These are phyloP conservation scores for Agrotis segetum DNA, from an alignment of 2,888 invertebrate species.

Conservation along the genomic window DNA sequence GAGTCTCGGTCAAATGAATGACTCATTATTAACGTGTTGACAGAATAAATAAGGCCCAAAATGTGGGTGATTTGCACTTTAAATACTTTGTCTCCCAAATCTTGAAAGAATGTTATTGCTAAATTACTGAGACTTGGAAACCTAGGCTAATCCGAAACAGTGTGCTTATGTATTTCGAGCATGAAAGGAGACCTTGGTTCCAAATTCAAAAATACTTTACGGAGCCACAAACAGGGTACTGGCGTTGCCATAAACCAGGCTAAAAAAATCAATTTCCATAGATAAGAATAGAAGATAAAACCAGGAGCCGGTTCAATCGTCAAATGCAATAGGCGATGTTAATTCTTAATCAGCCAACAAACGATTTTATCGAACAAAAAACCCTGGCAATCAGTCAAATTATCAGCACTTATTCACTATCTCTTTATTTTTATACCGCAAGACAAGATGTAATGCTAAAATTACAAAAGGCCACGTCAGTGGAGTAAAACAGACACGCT, in stretches of 20 bases:
- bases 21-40: neutral
- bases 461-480: constrained; percentile 52
- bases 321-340: neutral
- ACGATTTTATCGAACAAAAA: constrained; percentile 11
- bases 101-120: neutral
- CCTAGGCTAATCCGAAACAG: neutral
- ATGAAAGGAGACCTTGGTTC: too few species aligned
- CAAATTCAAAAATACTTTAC: neutral
- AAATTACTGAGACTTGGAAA: too few species aligned
- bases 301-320: neutral
- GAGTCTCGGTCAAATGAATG: neutral
- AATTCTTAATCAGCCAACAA: constrained; percentile 6
- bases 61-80: neutral
- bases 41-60: neutral
- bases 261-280: neutral
- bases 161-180: too few species aligned
- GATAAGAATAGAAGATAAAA: neutral
- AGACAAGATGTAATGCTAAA: constrained; percentile 38
- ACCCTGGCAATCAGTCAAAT: constrained; percentile 32
- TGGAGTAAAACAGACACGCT: constrained; percentile 14
- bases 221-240: neutral
- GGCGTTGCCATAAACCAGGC: neutral
- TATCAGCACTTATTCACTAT: constrained; percentile 40
- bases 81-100: neutral
- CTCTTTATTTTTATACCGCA: constrained; percentile 27